Evolutionary conservation across 2,888 invertebrate genomes (phyloP).

Genomic region (Neocrepidodera transversa): DNA sequence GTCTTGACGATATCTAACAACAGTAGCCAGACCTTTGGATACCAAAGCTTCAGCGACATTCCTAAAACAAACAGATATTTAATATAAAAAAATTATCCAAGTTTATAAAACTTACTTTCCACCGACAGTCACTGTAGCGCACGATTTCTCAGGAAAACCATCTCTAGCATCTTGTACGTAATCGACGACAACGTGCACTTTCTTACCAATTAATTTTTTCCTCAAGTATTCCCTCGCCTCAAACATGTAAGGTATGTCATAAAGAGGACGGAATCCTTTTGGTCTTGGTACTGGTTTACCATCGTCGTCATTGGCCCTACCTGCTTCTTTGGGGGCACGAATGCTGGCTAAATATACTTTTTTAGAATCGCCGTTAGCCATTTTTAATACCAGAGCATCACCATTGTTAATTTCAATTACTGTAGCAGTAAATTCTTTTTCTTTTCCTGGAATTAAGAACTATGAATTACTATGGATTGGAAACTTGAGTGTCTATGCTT

Average conservation of each 20-base stretch:
- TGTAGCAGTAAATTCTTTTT: conserved; percentile 81
- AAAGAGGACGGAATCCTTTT: conserved; percentile 87
- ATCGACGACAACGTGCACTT: conserved; percentile 90
- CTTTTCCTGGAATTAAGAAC: conserved; percentile 61
- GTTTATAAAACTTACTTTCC: conserved; percentile 67
- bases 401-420: conserved; percentile 94
- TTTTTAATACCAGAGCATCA: conserved; percentile 88
- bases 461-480: background rate
- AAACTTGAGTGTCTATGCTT: no score
- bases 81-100: background rate
- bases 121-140: conserved; percentile 89
- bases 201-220: conserved; percentile 94
- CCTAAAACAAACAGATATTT: conserved; percentile 59
- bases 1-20: conserved; percentile 92
- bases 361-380: conserved; percentile 77
- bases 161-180: conserved; percentile 96
- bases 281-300: conserved; percentile 71
- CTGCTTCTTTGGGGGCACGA: conserved; percentile 79
- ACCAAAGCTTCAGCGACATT: conserved; percentile 96
- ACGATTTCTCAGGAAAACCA: conserved; percentile 92
- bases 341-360: conserved; percentile 97
- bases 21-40: conserved; percentile 89
- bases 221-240: conserved; percentile 97
- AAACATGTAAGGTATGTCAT: conserved; percentile 98
- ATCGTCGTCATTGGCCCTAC: conserved; percentile 68